Percentiles rank a stretch among this genome's conserved stretches.
These are phyloP conservation scores for Athene cunicularia DNA, from an alignment of 2,113 vertebrate species.

Conservation along the genomic window DNA sequence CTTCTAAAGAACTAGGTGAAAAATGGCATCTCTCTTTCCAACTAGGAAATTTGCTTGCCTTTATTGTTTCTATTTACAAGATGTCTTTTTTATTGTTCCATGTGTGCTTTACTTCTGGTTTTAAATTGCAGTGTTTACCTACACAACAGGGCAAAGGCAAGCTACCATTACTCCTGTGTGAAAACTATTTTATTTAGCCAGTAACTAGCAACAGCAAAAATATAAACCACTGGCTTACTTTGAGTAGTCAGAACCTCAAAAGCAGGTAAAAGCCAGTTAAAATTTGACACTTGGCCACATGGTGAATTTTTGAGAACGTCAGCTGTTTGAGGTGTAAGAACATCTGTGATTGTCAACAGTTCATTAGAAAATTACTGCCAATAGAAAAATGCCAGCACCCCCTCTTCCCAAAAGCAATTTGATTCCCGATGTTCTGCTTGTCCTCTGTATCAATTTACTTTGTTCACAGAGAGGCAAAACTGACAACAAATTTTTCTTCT, in stretches of 20 bases:
- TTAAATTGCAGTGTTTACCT: not conserved
- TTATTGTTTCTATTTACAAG: not conserved
- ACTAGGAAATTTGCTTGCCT: not conserved
- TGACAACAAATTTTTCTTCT: constrained; percentile 27
- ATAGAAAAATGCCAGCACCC: constrained; percentile 32
- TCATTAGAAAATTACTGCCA: constrained; percentile 56
- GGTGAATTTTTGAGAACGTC: constrained; percentile 32
- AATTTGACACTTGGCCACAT: constrained; percentile 25
- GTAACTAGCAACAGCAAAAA: not conserved
- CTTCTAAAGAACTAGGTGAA: not conserved
- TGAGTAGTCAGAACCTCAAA: not conserved
- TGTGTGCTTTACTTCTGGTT: not conserved
- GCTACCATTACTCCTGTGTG: not conserved
- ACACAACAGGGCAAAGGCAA: not conserved
- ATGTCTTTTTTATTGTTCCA: not conserved
- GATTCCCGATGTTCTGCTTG: not conserved
- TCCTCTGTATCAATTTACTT: constrained; percentile 13
- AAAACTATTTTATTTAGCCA: not conserved
- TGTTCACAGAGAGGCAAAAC: not conserved
- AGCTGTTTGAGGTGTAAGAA: constrained; percentile 61
- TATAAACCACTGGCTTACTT: not conserved
- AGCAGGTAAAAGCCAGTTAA: constrained; percentile 26
- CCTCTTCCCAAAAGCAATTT: not conserved
- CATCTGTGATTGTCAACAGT: constrained; percentile 59
- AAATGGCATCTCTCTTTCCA: not conserved